Percentiles rank a stretch among this genome's conserved stretches.
phyloP scores from a whole-genome alignment of 2,888 invertebrate species.

The Drosophila colorata region DNA sequence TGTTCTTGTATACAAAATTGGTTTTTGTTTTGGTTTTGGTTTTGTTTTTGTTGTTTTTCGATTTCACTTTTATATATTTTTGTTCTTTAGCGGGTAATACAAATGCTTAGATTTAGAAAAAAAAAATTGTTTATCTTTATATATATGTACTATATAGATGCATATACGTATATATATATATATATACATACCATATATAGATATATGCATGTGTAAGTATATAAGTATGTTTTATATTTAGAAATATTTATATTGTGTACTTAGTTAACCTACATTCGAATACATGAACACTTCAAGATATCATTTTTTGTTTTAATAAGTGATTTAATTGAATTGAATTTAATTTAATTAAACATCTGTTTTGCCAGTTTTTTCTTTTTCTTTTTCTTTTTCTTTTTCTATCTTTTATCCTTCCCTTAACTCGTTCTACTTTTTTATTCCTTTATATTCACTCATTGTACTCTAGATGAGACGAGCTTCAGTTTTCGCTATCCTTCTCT shows the following conservation, averaged over 20 bases:
- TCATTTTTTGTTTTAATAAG: constrained; percentile 65
- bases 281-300: constrained; percentile 81
- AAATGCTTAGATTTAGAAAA: constrained; percentile 74
- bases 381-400: constrained; percentile 13
- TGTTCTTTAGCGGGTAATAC: constrained; percentile 72
- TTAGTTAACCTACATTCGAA: constrained; percentile 76
- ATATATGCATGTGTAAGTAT: constrained; percentile 47
- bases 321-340: constrained; percentile 77
- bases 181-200: constrained; percentile 28
- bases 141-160: constrained; percentile 48
- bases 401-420: constrained; percentile 10
- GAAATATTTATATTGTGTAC: constrained; percentile 65
- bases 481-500: constrained; percentile 1
- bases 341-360: constrained; percentile 69
- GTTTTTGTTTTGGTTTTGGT: constrained; percentile 47
- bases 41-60: constrained; percentile 34
- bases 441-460: constrained; percentile 28
- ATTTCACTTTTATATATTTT: constrained; percentile 39
- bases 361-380: constrained; percentile 36
- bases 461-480: constrained; percentile 26
- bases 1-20: constrained; percentile 66
- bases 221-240: constrained; percentile 55
- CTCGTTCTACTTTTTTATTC: constrained; percentile 2
- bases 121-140: constrained; percentile 55
- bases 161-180: constrained; percentile 45